Percentiles rank a stretch among this genome's conserved stretches.
Evolutionary conservation across 2,113 vertebrate species (phyloP).

Genomic region (Apodemus speciosus): DNA sequence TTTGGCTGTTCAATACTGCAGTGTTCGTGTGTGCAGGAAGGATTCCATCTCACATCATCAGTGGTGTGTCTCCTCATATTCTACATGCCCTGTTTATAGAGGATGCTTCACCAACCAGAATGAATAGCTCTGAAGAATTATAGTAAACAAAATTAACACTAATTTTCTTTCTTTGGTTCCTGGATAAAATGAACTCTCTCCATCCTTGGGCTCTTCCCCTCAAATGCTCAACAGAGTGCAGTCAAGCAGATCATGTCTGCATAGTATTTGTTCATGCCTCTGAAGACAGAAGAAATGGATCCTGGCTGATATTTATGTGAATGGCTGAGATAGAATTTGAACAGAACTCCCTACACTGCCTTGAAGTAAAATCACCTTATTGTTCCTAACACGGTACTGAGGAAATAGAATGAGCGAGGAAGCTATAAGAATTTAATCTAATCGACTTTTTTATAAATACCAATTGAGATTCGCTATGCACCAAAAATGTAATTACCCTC

Average conservation of each 20-base stretch:
- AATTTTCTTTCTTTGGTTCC: conserved; percentile 31
- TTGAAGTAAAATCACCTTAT: conserved; percentile 75
- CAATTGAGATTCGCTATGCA: conserved; percentile 65
- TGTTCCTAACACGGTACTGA: conserved; percentile 75
- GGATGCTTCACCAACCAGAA: not conserved
- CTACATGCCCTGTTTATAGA: not conserved
- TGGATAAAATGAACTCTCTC: not conserved
- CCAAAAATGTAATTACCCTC: conserved; percentile 70
- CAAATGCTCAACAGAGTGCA: not conserved
- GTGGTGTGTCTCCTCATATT: not conserved
- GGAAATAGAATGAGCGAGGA: conserved; percentile 79
- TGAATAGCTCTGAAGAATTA: not conserved
- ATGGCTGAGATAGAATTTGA: conserved; percentile 50
- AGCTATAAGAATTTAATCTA: conserved; percentile 77
- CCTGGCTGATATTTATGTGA: conserved; percentile 38
- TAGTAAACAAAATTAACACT: conserved; percentile 27
- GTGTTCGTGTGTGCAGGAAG: not conserved
- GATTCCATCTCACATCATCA: not conserved
- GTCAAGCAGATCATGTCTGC: not conserved
- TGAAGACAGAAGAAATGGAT: conserved; percentile 28
- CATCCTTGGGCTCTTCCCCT: not conserved
- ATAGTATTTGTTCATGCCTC: conserved; percentile 50
- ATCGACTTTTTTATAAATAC: conserved; percentile 71
- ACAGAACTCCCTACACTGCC: conserved; percentile 46
- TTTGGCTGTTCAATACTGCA: not conserved